These are phyloP conservation scores for Taeniopygia guttata DNA, from an alignment of 2,797 vertebrate species.

Conservation along the genomic window DNA sequence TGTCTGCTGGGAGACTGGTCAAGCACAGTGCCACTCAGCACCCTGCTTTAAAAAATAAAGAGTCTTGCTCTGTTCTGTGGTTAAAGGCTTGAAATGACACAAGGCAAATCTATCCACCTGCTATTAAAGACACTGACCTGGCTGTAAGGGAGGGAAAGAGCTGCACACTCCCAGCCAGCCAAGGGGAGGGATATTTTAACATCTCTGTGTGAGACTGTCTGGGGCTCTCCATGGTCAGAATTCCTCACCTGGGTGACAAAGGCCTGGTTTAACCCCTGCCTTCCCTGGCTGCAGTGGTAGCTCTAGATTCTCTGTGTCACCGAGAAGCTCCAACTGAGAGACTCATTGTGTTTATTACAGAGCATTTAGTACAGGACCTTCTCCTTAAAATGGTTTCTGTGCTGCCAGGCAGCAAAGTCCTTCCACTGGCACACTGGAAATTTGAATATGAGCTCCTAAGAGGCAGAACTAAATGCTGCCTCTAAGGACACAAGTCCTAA, in stretches of 20 bases:
- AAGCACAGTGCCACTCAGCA: background rate
- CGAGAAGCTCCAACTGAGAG: background rate
- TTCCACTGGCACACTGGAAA: accelerated
- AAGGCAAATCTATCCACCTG: background rate
- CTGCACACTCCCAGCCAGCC: background rate
- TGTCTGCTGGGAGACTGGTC: background rate
- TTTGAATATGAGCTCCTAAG: background rate
- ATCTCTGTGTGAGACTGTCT: background rate
- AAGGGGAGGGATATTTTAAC: background rate
- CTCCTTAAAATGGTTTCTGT: background rate
- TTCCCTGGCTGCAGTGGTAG: background rate
- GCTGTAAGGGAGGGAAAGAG: background rate
- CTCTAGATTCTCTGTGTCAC: background rate
- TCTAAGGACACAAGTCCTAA: background rate
- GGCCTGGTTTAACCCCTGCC: background rate
- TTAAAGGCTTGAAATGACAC: background rate
- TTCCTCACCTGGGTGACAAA: background rate
- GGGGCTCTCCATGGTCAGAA: background rate
- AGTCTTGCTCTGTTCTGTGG: background rate
- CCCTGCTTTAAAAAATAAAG: background rate
- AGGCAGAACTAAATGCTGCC: background rate
- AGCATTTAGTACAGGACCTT: background rate
- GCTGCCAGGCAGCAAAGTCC: background rate
- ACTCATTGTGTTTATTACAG: background rate
- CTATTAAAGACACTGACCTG: background rate